Percentiles rank a stretch among this genome's conserved stretches.
These are phyloP conservation scores for Oeneis ivallda DNA, from an alignment of 2,888 invertebrate species.

Conservation along the genomic window DNA sequence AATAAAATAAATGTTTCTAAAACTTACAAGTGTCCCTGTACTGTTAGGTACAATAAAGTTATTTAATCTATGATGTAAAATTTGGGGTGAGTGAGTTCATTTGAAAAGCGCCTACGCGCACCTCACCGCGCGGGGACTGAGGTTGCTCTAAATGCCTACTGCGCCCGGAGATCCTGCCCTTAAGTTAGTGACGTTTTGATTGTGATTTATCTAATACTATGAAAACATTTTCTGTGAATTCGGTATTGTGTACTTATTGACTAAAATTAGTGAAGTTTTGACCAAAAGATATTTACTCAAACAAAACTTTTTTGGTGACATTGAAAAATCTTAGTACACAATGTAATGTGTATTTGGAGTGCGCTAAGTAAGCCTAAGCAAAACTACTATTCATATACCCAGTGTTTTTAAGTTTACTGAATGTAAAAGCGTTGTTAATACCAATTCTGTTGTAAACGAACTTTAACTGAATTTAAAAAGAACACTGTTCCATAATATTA, in stretches of 20 bases:
- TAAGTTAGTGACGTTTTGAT: conserved; percentile 13
- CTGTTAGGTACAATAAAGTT: no score
- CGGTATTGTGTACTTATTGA: not conserved
- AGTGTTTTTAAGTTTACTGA: not conserved
- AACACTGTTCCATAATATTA: not conserved
- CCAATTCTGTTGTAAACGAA: not conserved
- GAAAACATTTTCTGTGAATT: not conserved
- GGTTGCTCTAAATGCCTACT: no score
- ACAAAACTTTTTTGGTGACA: not conserved
- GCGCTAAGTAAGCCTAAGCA: not conserved
- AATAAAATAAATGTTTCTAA: no score
- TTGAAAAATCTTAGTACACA: not conserved
- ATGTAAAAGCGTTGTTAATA: not conserved
- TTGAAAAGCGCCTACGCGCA: no score
- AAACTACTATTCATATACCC: not conserved
- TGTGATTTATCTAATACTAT: not conserved
- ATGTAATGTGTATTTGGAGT: not conserved
- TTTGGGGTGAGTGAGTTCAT: no score
- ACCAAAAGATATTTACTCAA: not conserved
- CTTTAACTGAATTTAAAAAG: not conserved
- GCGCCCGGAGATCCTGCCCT: no score
- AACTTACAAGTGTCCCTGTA: no score
- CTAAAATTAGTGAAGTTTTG: conserved; percentile 9
- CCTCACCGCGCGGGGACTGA: no score
- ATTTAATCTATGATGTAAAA: no score